Conservation (phyloP, 2,113 vertebrate species). For the Sporophila hypoxantha region DNA sequence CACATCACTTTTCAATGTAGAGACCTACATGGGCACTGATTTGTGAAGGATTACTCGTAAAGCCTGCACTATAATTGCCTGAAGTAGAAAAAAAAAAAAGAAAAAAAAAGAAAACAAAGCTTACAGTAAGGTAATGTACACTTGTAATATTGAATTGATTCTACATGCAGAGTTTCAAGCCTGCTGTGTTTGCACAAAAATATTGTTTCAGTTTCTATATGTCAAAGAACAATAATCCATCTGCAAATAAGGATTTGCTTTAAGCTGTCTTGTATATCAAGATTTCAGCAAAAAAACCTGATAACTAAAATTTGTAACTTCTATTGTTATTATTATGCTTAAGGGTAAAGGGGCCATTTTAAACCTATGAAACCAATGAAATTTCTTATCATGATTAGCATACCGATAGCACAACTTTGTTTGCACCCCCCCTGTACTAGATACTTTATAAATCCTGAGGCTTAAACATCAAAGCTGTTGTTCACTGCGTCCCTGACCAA, state of each 20-base stretch:
- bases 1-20: constrained; percentile 32
- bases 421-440: neutral
- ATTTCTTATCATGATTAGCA: neutral
- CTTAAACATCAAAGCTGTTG: neutral
- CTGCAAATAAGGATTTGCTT: constrained; percentile 41
- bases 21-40: constrained; percentile 18
- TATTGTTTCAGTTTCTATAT: constrained; percentile 50
- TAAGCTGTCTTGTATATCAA: neutral
- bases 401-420: neutral
- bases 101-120: no score
- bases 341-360: neutral
- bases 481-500: neutral
- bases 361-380: neutral
- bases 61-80: neutral
- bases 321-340: neutral
- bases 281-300: neutral
- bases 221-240: constrained; percentile 57
- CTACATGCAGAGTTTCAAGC: constrained; percentile 47
- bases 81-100: neutral
- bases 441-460: neutral
- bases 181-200: constrained; percentile 48
- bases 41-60: constrained; percentile 49
- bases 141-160: constrained; percentile 53
- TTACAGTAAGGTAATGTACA: constrained; percentile 39
- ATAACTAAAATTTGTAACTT: neutral